phyloP scores from a whole-genome alignment of 1,140 invertebrate genomes.

The Bombus terrestris region DNA sequence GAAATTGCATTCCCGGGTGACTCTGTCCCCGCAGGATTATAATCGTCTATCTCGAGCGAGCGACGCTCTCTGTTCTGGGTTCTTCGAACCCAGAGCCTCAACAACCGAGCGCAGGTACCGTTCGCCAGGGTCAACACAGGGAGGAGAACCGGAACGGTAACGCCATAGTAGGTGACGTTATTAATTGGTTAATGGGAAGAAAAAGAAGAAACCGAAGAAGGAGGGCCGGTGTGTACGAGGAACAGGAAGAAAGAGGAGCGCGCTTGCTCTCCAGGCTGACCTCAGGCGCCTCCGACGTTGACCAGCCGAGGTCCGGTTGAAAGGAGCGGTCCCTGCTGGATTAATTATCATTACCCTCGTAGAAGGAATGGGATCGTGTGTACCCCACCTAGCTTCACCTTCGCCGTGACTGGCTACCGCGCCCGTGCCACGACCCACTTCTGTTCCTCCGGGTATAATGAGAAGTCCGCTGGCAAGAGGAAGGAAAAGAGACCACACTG shows the following conservation, averaged over 20 bases:
- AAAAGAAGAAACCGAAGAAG: slow-evolving; percentile 53
- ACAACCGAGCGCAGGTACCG: slow-evolving; percentile 68
- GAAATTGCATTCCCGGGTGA: slow-evolving; percentile 50
- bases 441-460: slow-evolving; percentile 69
- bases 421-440: slow-evolving; percentile 79
- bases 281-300: slow-evolving; percentile 58
- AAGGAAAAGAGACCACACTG: slow-evolving; percentile 33
- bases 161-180: slow-evolving; percentile 75
- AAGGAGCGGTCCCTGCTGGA: slow-evolving; percentile 74
- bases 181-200: slow-evolving; percentile 80
- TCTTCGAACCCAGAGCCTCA: slow-evolving; percentile 56
- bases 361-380: slow-evolving; percentile 78
- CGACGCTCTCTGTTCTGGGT: slow-evolving; percentile 39
- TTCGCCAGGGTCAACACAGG: slow-evolving; percentile 69
- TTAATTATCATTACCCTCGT: slow-evolving; percentile 80
- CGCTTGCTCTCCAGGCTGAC: slow-evolving; percentile 49
- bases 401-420: slow-evolving; percentile 78
- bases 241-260: slow-evolving; percentile 26
- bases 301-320: slow-evolving; percentile 60
- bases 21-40: slow-evolving; percentile 67
- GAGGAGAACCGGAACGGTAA: slow-evolving; percentile 74
- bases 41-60: slow-evolving; percentile 62
- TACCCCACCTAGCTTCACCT: slow-evolving; percentile 70
- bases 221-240: slow-evolving; percentile 24
- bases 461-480: slow-evolving; percentile 70